Percentiles rank a stretch among this genome's conserved stretches.
Conservation (phyloP, 2,888 invertebrate genomes). For the Drosophila cognata region DNA sequence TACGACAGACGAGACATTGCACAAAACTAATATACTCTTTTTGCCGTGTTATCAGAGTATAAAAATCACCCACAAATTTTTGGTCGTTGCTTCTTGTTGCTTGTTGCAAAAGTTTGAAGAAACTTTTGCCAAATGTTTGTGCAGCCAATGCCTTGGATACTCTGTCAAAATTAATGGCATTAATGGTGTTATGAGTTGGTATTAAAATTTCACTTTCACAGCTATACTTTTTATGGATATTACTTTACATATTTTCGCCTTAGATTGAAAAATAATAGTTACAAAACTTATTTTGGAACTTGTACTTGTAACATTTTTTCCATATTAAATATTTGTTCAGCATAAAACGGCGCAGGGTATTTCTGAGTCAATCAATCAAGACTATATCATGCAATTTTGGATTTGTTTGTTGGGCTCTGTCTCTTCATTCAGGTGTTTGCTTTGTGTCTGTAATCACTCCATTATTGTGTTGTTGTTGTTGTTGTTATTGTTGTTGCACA, state of each 20-base stretch:
- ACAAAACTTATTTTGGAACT: not conserved
- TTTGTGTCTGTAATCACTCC: conserved; percentile 69
- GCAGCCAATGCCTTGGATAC: not conserved
- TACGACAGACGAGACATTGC: not conserved
- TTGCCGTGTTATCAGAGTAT: not conserved
- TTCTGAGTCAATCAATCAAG: not conserved
- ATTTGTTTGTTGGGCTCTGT: not conserved
- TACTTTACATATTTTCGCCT: not conserved
- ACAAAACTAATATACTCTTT: not conserved
- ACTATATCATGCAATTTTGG: not conserved
- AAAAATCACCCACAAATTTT: conserved; percentile 14
- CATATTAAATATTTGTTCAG: not conserved
- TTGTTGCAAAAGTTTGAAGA: conserved; percentile 20
- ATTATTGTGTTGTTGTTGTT: conserved; percentile 53
- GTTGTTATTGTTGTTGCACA: conserved; percentile 17
- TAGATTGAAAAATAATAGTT: not conserved
- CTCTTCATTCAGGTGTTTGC: conserved; percentile 23
- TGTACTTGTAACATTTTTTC: not conserved
- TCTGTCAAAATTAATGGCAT: not conserved
- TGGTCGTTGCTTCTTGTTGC: conserved; percentile 18
- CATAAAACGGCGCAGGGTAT: conserved; percentile 14
- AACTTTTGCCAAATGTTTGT: conserved; percentile 41
- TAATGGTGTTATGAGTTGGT: not conserved
- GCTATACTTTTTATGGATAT: not conserved
- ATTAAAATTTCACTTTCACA: not conserved